Conservation (phyloP, 2,797 vertebrate genomes). For the Notolepis coatsorum region DNA sequence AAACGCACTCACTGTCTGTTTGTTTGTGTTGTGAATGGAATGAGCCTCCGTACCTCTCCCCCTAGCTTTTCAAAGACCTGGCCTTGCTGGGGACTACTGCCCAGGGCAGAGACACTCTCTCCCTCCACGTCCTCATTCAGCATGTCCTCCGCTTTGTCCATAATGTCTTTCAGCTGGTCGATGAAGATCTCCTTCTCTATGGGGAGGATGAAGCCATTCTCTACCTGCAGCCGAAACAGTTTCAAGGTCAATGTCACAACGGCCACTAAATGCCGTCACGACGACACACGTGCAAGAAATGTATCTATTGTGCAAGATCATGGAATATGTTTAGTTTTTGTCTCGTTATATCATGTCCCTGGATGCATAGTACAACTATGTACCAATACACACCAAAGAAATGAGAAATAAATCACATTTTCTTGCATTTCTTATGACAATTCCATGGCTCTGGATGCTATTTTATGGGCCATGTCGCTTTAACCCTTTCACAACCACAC, state of each 20-base stretch:
- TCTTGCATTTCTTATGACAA: no score
- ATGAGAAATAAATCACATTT: no score
- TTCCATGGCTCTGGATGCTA: no score
- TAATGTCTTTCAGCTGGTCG: constrained; percentile 97
- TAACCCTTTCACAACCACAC: no score
- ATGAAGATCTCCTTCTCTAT: constrained; percentile 96
- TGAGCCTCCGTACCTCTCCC: constrained; percentile 69
- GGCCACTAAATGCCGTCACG: background rate
- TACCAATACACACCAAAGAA: no score
- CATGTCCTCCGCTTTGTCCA: constrained; percentile 99
- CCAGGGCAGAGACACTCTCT: constrained; percentile 85
- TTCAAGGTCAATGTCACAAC: background rate
- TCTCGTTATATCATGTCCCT: no score
- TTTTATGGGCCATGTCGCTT: no score
- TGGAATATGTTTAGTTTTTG: no score
- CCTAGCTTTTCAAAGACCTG: constrained; percentile 60
- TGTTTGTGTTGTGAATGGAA: background rate
- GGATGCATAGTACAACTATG: no score
- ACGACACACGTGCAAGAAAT: no score
- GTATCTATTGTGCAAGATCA: no score
- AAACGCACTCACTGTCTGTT: background rate
- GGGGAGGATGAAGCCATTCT: constrained; percentile 95
- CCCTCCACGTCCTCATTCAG: constrained; percentile 92
- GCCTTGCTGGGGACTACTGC: constrained; percentile 84
- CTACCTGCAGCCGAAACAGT: constrained; percentile 85